phyloP scores from a whole-genome alignment of 2,797 vertebrate species.

The Characodon lateralis region DNA sequence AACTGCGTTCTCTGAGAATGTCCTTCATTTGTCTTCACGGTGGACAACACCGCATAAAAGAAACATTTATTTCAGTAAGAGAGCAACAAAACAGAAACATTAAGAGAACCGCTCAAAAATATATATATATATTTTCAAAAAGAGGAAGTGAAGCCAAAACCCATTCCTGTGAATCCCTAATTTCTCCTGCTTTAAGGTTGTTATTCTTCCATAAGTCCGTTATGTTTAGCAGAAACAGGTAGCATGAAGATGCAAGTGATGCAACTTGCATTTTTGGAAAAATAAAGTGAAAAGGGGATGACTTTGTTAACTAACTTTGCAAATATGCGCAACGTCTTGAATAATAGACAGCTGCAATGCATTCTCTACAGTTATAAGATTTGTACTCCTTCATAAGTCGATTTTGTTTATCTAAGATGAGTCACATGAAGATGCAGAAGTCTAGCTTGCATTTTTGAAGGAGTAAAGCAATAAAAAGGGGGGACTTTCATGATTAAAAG shows the following conservation, averaged over 20 bases:
- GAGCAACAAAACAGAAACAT: constrained; percentile 59
- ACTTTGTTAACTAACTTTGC: constrained; percentile 8
- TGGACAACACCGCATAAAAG: constrained; percentile 65
- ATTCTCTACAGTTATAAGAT: not conserved
- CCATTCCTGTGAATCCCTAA: constrained; percentile 22
- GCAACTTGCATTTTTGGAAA: constrained; percentile 10
- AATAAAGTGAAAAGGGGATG: constrained; percentile 1
- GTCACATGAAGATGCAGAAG: not conserved
- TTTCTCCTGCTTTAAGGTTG: constrained; percentile 48
- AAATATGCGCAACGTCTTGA: not conserved
- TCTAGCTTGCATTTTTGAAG: constrained; percentile 4
- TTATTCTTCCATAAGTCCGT: constrained; percentile 38
- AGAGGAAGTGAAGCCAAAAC: constrained; percentile 60
- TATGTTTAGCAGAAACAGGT: constrained; percentile 20
- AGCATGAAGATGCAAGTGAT: constrained; percentile 26
- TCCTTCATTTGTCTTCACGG: constrained; percentile 80
- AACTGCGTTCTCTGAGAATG: constrained; percentile 76
- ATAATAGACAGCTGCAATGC: not conserved
- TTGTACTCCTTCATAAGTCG: not conserved
- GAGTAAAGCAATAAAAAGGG: constrained; percentile 26
- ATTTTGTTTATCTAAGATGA: not conserved
- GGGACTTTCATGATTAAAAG: constrained; percentile 28
- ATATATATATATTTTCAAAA: constrained; percentile 75
- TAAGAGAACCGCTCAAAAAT: constrained; percentile 73
- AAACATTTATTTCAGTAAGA: constrained; percentile 45